phyloP scores from a whole-genome alignment of 2,888 invertebrate species.

The Andrena minutula region DNA sequence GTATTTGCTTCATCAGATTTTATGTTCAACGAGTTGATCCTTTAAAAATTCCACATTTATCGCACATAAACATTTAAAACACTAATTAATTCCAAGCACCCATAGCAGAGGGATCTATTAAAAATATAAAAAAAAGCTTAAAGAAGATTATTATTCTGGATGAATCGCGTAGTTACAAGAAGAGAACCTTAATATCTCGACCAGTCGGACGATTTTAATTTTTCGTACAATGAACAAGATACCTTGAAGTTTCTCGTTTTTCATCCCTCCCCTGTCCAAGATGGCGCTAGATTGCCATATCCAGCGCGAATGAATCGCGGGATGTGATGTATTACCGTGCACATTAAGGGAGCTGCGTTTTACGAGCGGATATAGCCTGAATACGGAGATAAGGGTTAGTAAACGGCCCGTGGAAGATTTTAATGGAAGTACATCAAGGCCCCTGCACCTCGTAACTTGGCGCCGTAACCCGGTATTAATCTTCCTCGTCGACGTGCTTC shows the following conservation, averaged over 20 bases:
- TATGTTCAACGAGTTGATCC: too few species aligned
- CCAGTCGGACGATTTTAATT: too few species aligned
- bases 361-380: conserved; percentile 7
- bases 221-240: background rate
- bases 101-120: too few species aligned
- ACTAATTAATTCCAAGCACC: too few species aligned
- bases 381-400: conserved; percentile 16
- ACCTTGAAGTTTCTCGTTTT: background rate
- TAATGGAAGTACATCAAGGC: conserved; percentile 26
- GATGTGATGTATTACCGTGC: background rate
- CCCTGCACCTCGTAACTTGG: conserved; percentile 23
- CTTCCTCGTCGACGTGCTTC: background rate
- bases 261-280: background rate
- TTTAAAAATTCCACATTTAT: too few species aligned
- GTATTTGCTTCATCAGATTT: too few species aligned
- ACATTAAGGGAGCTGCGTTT: conserved; percentile 16
- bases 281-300: background rate
- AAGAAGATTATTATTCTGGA: too few species aligned
- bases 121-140: too few species aligned
- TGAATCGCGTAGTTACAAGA: too few species aligned
- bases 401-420: conserved; percentile 39
- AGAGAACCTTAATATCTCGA: too few species aligned
- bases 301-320: background rate
- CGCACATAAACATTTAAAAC: too few species aligned
- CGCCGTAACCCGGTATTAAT: conserved; percentile 19